Evolutionary conservation across 2,888 invertebrate genomes (phyloP), one percentile per base, ranked within the genome.

Genomic region (Heliconius erato): DNA sequence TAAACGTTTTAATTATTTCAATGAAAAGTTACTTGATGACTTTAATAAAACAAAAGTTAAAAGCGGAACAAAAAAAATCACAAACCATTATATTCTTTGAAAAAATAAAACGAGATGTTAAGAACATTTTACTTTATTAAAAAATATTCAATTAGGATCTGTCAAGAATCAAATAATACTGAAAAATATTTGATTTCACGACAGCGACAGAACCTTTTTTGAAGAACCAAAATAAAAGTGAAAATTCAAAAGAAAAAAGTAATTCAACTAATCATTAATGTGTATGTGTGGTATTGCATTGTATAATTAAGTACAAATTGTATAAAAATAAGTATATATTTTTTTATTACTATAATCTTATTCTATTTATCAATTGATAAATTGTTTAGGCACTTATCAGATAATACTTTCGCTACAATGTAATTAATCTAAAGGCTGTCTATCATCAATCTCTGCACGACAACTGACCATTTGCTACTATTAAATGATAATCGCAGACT

Each of bases 391-490:
- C 49, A 49, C 49, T 49, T 59, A 63, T 59, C n/a, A 76, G 59
- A n/a, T 23, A 76, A n/a, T 16, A 76, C 59, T 76, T 76, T 32
- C 5, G n/a, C 35, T 1, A n/a, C n/a, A 76, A 32, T n/a, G 77
- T 78, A 67, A 78, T 78, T 44, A 78, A 78, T 78, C 77, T 78
- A 44, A 65, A 78, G 26, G 44, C 63, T 35, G 63, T 40, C 26
- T 65, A 26, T 78, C 65, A 78, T 78, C 65, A 78, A 78, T 78
- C 77, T 78, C 44, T 44, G 11, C 16, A 9, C 28, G 44, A 67
- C 44, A 78, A 76, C 74, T 76, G 59, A 44, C 28, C 65, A 78
- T 78, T 78, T 78, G 77, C 77, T 67, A 44, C 77, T 35, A 40
- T 67, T 78, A 26, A 78, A 44, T 40, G 65, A 78, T 44, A 65